Conservation (phyloP, 2,113 vertebrate genomes). For the Neopipo cinnamomea region DNA sequence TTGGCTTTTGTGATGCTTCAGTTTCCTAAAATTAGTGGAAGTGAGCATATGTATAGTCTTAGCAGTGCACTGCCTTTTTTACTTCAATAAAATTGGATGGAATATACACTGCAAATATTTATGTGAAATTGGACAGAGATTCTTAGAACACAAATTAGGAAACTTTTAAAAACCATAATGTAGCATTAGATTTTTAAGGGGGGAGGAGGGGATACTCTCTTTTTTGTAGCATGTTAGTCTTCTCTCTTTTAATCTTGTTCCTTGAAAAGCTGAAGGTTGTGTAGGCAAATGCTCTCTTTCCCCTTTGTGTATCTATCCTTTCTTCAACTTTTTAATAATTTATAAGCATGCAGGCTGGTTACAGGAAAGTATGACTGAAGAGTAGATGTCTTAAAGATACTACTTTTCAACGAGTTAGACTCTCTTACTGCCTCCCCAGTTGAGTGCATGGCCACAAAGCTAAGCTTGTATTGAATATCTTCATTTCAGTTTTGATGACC, state of each 20-base stretch:
- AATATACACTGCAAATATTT: neutral
- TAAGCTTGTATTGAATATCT: neutral
- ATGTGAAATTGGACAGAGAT: neutral
- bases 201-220: fast-evolving
- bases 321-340: neutral
- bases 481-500: neutral
- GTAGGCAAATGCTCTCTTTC: neutral
- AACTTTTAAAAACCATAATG: neutral
- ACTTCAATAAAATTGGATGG: neutral
- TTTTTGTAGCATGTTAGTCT: neutral
- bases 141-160: neutral
- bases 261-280: neutral
- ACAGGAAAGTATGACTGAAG: neutral
- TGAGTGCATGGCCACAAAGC: neutral
- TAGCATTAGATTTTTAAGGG: neutral
- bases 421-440: neutral
- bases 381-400: neutral
- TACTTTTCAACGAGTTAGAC: neutral
- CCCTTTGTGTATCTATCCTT: neutral
- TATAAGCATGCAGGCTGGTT: neutral
- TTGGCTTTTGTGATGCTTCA: neutral
- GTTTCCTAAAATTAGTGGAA: neutral
- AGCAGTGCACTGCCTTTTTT: neutral
- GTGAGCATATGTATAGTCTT: neutral
- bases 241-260: neutral